phyloP scores from a whole-genome alignment of 2,113 vertebrate species.

The Trematomus loennbergii region DNA sequence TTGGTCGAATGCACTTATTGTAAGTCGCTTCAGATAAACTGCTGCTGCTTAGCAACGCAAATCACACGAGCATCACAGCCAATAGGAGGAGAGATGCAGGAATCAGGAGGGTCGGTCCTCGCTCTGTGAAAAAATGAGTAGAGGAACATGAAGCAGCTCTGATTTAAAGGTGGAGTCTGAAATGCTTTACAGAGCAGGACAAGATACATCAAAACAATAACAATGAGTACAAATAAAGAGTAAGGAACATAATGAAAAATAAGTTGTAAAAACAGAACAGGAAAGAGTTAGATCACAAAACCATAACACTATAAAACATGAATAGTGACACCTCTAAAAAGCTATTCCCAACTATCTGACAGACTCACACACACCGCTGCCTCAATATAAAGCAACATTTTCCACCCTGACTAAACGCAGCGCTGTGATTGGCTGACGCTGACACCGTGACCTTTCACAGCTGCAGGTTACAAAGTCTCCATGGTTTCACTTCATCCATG shows the following conservation, averaged over 20 bases:
- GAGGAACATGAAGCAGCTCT: not conserved
- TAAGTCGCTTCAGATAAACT: no score
- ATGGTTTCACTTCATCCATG: constrained; percentile 63
- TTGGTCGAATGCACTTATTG: no score
- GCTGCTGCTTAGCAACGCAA: constrained; percentile 54
- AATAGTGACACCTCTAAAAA: no score
- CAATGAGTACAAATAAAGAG: no score
- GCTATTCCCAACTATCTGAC: not conserved
- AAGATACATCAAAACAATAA: no score
- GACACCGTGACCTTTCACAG: constrained; percentile 65
- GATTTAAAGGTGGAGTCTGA: not conserved
- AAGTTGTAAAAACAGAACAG: no score
- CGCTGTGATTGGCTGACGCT: constrained; percentile 42
- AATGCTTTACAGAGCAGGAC: no score
- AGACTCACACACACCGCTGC: not conserved
- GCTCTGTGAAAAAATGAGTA: not conserved
- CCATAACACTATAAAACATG: no score
- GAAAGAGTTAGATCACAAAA: no score
- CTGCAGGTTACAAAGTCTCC: constrained; percentile 50
- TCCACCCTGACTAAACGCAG: not conserved
- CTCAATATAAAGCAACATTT: not conserved
- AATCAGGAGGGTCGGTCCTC: constrained; percentile 11
- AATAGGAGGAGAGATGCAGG: constrained; percentile 16
- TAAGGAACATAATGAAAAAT: no score
- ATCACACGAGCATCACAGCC: constrained; percentile 16